Evolutionary conservation across 2,888 invertebrate genomes (phyloP).

Genomic region (Magallana nippona): DNA sequence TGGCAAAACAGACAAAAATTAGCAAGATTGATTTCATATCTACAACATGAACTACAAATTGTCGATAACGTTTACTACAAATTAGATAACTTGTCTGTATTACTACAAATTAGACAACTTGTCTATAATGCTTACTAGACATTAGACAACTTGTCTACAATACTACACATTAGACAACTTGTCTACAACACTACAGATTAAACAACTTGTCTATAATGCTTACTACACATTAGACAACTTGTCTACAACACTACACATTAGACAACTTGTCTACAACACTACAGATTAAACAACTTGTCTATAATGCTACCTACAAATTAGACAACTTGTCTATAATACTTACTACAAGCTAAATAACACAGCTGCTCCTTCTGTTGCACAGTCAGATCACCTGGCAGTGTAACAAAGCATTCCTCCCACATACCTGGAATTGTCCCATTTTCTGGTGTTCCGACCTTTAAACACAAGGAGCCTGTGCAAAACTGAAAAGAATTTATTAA

Average conservation of each 20-base stretch:
- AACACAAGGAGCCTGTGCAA: conserved; percentile 96
- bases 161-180: conserved; percentile 79
- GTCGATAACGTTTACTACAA: conserved; percentile 83
- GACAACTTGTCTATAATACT: conserved; percentile 50
- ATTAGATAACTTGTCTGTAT: conserved; percentile 84
- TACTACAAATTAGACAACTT: conserved; percentile 78
- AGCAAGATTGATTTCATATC: too few relatives aligned
- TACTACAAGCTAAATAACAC: conserved; percentile 95
- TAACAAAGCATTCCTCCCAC: conserved; percentile 92
- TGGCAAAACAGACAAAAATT: too few relatives aligned
- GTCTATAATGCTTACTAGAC: conserved; percentile 82
- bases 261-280: conserved; percentile 46
- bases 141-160: conserved; percentile 88
- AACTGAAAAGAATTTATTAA: conserved; percentile 81
- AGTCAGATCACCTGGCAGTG: conserved; percentile 84
- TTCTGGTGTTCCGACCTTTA: conserved; percentile 87
- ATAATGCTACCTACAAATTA: conserved; percentile 82
- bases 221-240: conserved; percentile 93
- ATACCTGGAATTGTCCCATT: neutral
- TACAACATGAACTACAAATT: too few relatives aligned
- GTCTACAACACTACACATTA: too few relatives aligned
- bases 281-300: conserved; percentile 92
- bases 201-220: conserved; percentile 84
- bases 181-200: too few relatives aligned
- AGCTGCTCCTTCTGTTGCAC: conserved; percentile 86